These are phyloP conservation scores for Anaspis maculata DNA, from an alignment of 2,888 invertebrate species.

Conservation along the genomic window DNA sequence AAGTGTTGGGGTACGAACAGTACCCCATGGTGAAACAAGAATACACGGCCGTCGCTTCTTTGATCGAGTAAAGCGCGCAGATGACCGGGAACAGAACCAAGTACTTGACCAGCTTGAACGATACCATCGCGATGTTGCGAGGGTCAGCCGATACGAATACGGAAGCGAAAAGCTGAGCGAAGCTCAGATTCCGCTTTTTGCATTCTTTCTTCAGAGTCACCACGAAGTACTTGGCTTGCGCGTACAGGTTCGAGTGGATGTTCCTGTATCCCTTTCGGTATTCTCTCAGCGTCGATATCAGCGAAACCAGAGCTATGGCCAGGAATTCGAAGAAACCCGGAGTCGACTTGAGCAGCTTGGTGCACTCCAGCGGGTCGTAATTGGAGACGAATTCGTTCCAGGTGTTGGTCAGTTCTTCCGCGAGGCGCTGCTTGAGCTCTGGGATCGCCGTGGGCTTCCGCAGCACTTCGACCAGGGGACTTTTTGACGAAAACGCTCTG, in stretches of 20 bases:
- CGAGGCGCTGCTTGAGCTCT: conserved; percentile 57
- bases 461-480: conserved; percentile 49
- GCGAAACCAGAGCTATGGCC: conserved; percentile 56
- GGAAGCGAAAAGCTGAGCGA: conserved; percentile 34
- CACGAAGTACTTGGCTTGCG: conserved; percentile 43
- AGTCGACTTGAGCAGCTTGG: conserved; percentile 52
- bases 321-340: conserved; percentile 54
- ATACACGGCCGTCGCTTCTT: conserved; percentile 42
- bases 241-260: conserved; percentile 42
- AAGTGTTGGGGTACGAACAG: conserved; percentile 36
- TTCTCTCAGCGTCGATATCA: conserved; percentile 56
- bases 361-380: conserved; percentile 69
- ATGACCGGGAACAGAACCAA: not conserved
- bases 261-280: conserved; percentile 48
- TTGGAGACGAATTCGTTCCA: conserved; percentile 77
- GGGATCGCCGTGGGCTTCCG: conserved; percentile 56
- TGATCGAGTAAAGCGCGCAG: conserved; percentile 37
- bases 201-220: conserved; percentile 33
- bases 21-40: conserved; percentile 33
- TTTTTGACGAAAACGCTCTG: conserved; percentile 29
- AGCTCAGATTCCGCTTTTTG: conserved; percentile 29
- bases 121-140: conserved; percentile 34
- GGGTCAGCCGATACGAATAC: conserved; percentile 42
- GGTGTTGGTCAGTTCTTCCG: conserved; percentile 59
- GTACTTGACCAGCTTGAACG: conserved; percentile 3